Percentiles rank a stretch among this genome's conserved stretches.
Evolutionary conservation across 2,888 invertebrate genomes (phyloP).

Genomic region (Kryphioiulus occultus): DNA sequence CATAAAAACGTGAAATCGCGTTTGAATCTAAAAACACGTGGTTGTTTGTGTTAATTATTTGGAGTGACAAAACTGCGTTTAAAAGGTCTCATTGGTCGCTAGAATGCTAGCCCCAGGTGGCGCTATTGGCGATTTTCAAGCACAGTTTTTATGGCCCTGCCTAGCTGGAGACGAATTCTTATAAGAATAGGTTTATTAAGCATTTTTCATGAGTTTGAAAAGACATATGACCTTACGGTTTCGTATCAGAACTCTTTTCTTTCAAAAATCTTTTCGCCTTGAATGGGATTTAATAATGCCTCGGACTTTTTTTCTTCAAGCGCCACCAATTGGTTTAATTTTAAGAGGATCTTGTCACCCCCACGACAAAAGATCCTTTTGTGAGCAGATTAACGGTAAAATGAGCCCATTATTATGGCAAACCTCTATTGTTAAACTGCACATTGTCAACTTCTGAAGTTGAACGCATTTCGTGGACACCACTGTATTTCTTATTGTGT

Average conservation of each 20-base stretch:
- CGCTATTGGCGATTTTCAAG: not conserved
- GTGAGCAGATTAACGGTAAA: not conserved
- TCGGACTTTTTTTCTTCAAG: slow-evolving; percentile 1
- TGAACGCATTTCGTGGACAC: not conserved
- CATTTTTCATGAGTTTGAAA: slow-evolving; percentile 1
- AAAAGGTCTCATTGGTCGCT: not conserved
- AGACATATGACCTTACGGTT: slow-evolving; percentile 33
- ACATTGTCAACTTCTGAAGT: not conserved
- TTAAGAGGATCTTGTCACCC: not conserved
- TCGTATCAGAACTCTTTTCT: slow-evolving; percentile 15
- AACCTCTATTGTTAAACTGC: not conserved
- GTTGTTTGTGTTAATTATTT: not conserved
- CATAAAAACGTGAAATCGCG: not conserved
- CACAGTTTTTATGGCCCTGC: not conserved
- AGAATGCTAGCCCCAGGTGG: slow-evolving; percentile 11
- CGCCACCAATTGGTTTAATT: slow-evolving; percentile 31
- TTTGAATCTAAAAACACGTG: not conserved
- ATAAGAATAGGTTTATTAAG: slow-evolving; percentile 24
- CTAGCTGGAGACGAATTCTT: slow-evolving; percentile 9
- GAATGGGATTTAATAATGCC: slow-evolving; percentile 11
- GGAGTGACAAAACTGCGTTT: not conserved
- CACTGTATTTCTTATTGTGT: not conserved
- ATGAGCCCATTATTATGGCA: slow-evolving; percentile 21
- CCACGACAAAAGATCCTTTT: slow-evolving; percentile 1
- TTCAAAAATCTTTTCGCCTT: not conserved